Base-by-base conservation (phyloP, 64 coral and sea anemone genomes). In the Porites australiensis region DNA sequence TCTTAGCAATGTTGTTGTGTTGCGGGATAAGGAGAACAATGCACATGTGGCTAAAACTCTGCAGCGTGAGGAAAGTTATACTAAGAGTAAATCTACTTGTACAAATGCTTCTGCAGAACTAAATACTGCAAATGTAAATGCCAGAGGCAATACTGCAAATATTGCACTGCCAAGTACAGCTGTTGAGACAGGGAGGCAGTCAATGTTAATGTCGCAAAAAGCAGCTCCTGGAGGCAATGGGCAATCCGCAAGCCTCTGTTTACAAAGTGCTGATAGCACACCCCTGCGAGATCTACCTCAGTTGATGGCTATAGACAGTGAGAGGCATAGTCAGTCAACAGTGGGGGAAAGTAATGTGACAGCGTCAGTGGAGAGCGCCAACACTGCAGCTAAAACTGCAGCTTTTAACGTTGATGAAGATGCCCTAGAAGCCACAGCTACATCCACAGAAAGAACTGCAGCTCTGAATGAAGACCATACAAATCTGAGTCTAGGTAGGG, bases 171-270 rank as follows among this genome's bases (percentile, higher is more conserved):
- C 72, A 3, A 83, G 61, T 23, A 66, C 22, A 64, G 79, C 59
- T n/a, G 79, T 83, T 83, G 61, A 83, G 44, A 9, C 79, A 52
- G 23, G 16, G 44, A 46, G 58, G 12, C 79, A 83, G 45, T 16
- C 79, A 49, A 48, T 83, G 79, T 2, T 13, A 5, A 48, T 83
- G 37, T 50, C 43, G 1, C 59, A 66, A 20, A 66, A 44, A 65
- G 7, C 58, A 2, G 60, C 61, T 5, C 3, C 27, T 43, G 57
- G 16, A n/a, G 81, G 81, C 7, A 50, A 46, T 66, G 81, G 60
- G 9, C 73, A 76, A 83, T 67, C 61, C 68, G 6, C 68, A 83
- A 83, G 61, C 62, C 81, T 83, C 16, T 7, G 81, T 11, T 50
- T 83, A 67, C 44, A 83, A 83, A 68, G 44, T 69, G 16, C 61